phyloP scores from a whole-genome alignment of 1,140 invertebrate species.

The Drosophila kanapiae region DNA sequence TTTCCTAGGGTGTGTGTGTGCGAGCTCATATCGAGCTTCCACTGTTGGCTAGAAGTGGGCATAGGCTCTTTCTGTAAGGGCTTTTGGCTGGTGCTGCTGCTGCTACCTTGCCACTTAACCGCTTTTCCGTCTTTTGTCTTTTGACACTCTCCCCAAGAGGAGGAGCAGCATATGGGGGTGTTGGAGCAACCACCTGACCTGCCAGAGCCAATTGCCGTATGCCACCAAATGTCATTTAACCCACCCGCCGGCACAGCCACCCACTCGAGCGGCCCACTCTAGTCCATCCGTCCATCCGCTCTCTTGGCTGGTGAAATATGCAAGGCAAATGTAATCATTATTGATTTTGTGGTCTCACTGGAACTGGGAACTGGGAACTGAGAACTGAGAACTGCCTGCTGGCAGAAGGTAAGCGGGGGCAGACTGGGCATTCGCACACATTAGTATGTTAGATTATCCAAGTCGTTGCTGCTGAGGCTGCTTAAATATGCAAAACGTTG shows the following conservation, averaged over 20 bases:
- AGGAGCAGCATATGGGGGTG: constrained; percentile 9
- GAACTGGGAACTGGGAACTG: constrained; percentile 28
- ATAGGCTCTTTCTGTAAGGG: constrained; percentile 49
- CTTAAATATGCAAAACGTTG: constrained; percentile 81
- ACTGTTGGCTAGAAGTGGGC: constrained; percentile 49
- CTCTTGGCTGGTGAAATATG: constrained; percentile 73
- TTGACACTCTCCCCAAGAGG: constrained; percentile 60
- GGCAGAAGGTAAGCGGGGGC: background rate
- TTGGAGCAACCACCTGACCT: constrained; percentile 66
- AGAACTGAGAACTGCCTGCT: background rate
- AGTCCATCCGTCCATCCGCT: background rate
- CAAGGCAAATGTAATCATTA: constrained; percentile 83
- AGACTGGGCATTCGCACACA: constrained; percentile 57
- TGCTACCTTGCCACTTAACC: constrained; percentile 72
- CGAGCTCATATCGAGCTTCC: constrained; percentile 4
- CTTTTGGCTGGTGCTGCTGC: constrained; percentile 57
- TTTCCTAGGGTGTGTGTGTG: background rate
- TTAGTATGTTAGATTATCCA: constrained; percentile 80
- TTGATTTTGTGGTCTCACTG: constrained; percentile 78
- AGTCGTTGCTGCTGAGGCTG: constrained; percentile 64
- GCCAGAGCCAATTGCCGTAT: constrained; percentile 66
- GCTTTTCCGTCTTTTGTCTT: constrained; percentile 76
- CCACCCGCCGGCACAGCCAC: constrained; percentile 23
- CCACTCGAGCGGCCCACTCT: constrained; percentile 21
- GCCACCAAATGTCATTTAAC: constrained; percentile 75